Evolutionary conservation across 2,113 vertebrate genomes (phyloP).

Genomic region (Psittacula cyanocephala): DNA sequence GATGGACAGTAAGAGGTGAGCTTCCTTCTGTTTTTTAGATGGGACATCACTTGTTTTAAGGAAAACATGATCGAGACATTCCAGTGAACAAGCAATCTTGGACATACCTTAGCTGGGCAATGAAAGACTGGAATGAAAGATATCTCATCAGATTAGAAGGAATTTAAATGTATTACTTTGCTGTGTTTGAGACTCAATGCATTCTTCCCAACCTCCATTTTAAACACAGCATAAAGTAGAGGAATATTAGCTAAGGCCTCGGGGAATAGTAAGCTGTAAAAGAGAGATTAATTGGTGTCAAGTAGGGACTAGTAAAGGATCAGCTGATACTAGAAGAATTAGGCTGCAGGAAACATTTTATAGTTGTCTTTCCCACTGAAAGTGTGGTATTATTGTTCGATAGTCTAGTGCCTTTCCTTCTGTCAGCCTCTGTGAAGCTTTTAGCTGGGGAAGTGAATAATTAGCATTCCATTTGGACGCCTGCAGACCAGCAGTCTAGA

Average conservation of each 20-base stretch:
- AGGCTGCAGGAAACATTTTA: conserved; percentile 85
- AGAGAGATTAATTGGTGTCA: conserved; percentile 82
- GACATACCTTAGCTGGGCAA: not conserved
- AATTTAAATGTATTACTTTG: not conserved
- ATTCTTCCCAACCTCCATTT: conserved; percentile 9
- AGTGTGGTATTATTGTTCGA: conserved; percentile 72
- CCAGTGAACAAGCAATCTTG: not conserved
- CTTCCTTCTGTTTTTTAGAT: not conserved
- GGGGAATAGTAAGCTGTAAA: conserved; percentile 27
- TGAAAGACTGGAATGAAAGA: not conserved
- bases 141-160: not conserved
- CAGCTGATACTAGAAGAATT: conserved; percentile 77
- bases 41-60: not conserved
- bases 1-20: not conserved
- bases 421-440: conserved; percentile 69
- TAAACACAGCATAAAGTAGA: not conserved
- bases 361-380: conserved; percentile 75
- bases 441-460: conserved; percentile 62
- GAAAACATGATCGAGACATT: not conserved
- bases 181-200: not conserved
- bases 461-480: conserved; percentile 71
- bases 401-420: conserved; percentile 77
- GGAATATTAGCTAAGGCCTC: conserved; percentile 9
- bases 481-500: conserved; percentile 54
- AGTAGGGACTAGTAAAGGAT: conserved; percentile 75